phyloP scores from a whole-genome alignment of 2,888 invertebrate species.

The Eupithecia centaureata region DNA sequence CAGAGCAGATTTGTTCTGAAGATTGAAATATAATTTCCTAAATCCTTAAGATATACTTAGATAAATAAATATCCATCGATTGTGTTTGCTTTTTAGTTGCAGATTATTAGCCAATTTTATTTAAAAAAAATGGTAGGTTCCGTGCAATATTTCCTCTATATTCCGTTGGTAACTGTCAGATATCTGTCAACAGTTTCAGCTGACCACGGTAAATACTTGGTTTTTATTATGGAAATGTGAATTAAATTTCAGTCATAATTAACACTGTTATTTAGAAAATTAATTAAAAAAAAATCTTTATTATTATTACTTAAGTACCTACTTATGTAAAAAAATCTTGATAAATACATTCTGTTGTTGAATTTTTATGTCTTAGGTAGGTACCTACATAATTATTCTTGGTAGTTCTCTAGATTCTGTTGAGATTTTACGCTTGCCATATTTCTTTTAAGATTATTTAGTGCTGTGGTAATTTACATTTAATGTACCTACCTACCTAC shows the following conservation, averaged over 20 bases:
- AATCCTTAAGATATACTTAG: too few relatives aligned
- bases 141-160: not conserved
- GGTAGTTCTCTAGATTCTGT: constrained; percentile 1
- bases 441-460: not conserved
- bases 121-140: not conserved
- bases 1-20: not conserved
- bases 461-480: not conserved
- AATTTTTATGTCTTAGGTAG: constrained; percentile 2
- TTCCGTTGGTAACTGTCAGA: not conserved
- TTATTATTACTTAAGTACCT: too few relatives aligned
- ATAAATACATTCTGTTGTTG: not conserved
- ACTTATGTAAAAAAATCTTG: too few relatives aligned
- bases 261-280: not conserved
- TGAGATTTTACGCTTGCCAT: constrained; percentile 1
- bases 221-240: not conserved
- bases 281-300: not conserved
- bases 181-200: not conserved
- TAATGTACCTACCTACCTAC: not conserved
- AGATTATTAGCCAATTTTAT: not conserved
- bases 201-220: not conserved
- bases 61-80: too few relatives aligned
- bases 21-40: not conserved
- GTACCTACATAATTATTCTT: too few relatives aligned
- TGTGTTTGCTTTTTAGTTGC: too few relatives aligned
- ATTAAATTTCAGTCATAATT: not conserved